These are phyloP conservation scores for Eurois occulta DNA, from an alignment of 2,888 invertebrate species.

Conservation along the genomic window DNA sequence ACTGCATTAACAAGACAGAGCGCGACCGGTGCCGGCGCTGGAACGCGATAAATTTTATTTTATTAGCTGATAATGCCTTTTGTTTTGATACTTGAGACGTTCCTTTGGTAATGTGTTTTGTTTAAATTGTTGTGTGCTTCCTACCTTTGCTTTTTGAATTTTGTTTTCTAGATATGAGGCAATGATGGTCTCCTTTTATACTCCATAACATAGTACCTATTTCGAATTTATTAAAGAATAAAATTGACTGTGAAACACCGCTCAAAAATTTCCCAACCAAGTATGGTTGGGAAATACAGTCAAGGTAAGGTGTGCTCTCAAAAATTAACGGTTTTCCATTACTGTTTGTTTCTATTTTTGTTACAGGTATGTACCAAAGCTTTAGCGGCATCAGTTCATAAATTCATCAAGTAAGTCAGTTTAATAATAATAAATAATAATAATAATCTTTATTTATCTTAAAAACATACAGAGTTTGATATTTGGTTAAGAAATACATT, in stretches of 20 bases:
- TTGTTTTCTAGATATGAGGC: slow-evolving; percentile 1
- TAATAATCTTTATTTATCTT: too few species aligned
- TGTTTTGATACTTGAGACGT: slow-evolving; percentile 31
- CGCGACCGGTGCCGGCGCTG: background rate
- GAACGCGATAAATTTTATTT: slow-evolving; percentile 53
- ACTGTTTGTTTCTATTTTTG: slow-evolving; percentile 9
- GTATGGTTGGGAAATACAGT: too few species aligned
- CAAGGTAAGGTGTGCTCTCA: background rate
- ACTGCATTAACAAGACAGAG: slow-evolving; percentile 59
- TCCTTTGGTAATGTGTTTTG: slow-evolving; percentile 39
- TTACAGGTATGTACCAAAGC: slow-evolving; percentile 45
- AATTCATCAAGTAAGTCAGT: slow-evolving; percentile 6
- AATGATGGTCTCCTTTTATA: background rate
- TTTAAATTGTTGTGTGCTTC: slow-evolving; percentile 35
- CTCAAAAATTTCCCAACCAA: too few species aligned
- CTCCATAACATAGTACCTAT: background rate
- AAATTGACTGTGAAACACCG: background rate
- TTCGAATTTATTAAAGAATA: background rate
- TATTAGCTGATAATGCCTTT: slow-evolving; percentile 58
- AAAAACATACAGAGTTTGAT: too few species aligned
- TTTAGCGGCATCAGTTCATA: background rate
- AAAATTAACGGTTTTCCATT: background rate
- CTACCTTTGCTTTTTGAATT: slow-evolving; percentile 1
- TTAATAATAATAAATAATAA: too few species aligned
- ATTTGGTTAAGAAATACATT: too few species aligned